Base-by-base conservation (phyloP, 92 coral and sea anemone species). In the Parazoanthus darwini region DNA sequence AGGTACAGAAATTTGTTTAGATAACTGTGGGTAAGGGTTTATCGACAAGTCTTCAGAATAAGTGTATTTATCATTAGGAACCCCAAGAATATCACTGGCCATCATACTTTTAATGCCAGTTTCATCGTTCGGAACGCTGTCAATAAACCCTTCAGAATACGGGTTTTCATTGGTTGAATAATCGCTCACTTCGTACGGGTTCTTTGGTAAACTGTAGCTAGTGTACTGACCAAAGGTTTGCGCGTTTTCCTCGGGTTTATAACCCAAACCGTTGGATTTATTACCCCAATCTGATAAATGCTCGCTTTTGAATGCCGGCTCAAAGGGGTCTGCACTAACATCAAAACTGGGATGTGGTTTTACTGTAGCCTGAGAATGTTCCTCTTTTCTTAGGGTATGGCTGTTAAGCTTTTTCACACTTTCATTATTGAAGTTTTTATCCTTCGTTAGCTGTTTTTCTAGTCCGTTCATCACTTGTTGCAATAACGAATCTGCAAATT, bases 1-100 rank as follows among this genome's bases (percentile, higher is more conserved):
- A 16, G 87, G 87, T 16, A 84, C 87, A 15, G 87, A 71, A 72
- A 84, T 84, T 15, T 84, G 78, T 48, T 84, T 84, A 1, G 78
- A 70, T 48, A 84, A 46, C 67, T 67, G 77, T 23, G 87, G 79
- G 18, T 70, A 70, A 29, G 79, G n/a, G 77, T 46, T 72, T 20
- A 39, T 39, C 13, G 77, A 13, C 13, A 71, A 22, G 20, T 84
- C 87, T 20, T 29, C 87, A 46, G 87, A 71, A 25, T 84, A 84
- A 33, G 67, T 72, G 67, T 71, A 70, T 33, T 84, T 84, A 72
- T 71, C 79, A 71, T 84, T 84, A 5, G 79, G 78, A 84, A 48
- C 59, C 51, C 48, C 78, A 43, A 72, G 29, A 25, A 66, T 66
- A 8, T 39, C 77, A 48, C 66, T 72, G 68, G 25, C 22, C 56